Conservation (phyloP, 2,888 invertebrate species). For the Timandra comae region DNA sequence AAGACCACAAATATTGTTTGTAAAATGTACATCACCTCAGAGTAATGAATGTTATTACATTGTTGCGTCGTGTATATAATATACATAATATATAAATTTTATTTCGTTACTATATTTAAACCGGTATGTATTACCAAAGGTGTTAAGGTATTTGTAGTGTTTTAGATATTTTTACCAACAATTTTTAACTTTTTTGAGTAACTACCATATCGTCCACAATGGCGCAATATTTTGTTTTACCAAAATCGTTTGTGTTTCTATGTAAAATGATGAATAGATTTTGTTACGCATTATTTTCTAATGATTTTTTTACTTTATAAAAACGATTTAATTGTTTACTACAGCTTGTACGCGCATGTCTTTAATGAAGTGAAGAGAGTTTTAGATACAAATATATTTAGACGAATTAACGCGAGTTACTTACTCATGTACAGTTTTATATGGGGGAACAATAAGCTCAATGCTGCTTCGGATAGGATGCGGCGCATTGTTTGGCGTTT, state of each 20-base stretch:
- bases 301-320: slow-evolving; percentile 33
- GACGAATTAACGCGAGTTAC: slow-evolving; percentile 34
- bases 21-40: not conserved
- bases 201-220: slow-evolving; percentile 25
- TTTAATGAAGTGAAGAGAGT: slow-evolving; percentile 19
- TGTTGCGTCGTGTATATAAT: slow-evolving; percentile 45
- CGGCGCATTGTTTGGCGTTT: slow-evolving; percentile 15
- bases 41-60: slow-evolving; percentile 29
- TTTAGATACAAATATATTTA: slow-evolving; percentile 49
- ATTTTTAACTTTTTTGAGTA: slow-evolving; percentile 29
- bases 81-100: slow-evolving; percentile 36
- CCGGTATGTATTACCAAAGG: slow-evolving; percentile 75
- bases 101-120: slow-evolving; percentile 56
- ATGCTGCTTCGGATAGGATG: slow-evolving; percentile 21
- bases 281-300: slow-evolving; percentile 28
- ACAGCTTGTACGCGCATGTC: slow-evolving; percentile 28
- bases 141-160: slow-evolving; percentile 64
- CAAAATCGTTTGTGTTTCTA: slow-evolving; percentile 15
- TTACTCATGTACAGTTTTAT: slow-evolving; percentile 43
- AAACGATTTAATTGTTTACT: slow-evolving; percentile 32
- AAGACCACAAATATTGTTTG: not conserved
- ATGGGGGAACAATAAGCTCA: slow-evolving; percentile 55
- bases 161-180: slow-evolving; percentile 55
- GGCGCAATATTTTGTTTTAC: slow-evolving; percentile 3
- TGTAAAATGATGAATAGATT: slow-evolving; percentile 12